Conservation (phyloP, 2,113 vertebrate genomes). For the Engraulis encrasicolus region DNA sequence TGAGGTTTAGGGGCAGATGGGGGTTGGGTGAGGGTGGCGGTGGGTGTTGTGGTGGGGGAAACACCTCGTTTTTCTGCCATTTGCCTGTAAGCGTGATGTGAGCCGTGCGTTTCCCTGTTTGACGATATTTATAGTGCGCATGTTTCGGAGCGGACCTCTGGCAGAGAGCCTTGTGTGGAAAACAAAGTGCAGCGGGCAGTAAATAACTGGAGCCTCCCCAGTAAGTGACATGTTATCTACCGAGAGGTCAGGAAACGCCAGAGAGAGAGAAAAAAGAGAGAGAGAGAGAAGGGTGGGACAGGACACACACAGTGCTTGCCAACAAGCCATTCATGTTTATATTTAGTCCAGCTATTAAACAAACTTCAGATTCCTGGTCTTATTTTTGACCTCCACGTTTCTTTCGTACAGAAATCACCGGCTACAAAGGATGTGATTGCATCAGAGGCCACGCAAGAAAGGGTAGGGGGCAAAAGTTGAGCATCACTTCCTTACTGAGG, state of each 20-base stretch:
- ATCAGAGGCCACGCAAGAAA: slow-evolving; percentile 27
- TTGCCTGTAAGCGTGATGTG: background rate
- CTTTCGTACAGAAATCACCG: background rate
- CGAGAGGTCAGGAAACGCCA: slow-evolving; percentile 55
- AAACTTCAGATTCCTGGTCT: slow-evolving; percentile 50
- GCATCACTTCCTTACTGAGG: background rate
- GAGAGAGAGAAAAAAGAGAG: too few species aligned
- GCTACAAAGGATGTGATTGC: slow-evolving; percentile 41
- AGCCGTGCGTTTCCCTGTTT: background rate
- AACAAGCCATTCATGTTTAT: slow-evolving; percentile 50
- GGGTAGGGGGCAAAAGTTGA: background rate
- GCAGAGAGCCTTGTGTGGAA: background rate
- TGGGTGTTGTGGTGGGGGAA: background rate
- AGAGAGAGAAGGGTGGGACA: slow-evolving; percentile 61
- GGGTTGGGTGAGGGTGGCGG: too few species aligned
- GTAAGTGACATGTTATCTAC: slow-evolving; percentile 45
- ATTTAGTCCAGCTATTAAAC: slow-evolving; percentile 64
- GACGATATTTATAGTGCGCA: slow-evolving; percentile 17
- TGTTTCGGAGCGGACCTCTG: slow-evolving; percentile 34
- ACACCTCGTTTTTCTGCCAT: background rate
- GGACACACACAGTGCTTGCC: slow-evolving; percentile 52
- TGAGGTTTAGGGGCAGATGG: background rate
- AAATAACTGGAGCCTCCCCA: slow-evolving; percentile 47
- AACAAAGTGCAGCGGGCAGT: slow-evolving; percentile 43
- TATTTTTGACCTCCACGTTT: slow-evolving; percentile 39